These are phyloP conservation scores for Pseudorectes ferrugineus DNA, from an alignment of 2,113 vertebrate species.

Conservation along the genomic window DNA sequence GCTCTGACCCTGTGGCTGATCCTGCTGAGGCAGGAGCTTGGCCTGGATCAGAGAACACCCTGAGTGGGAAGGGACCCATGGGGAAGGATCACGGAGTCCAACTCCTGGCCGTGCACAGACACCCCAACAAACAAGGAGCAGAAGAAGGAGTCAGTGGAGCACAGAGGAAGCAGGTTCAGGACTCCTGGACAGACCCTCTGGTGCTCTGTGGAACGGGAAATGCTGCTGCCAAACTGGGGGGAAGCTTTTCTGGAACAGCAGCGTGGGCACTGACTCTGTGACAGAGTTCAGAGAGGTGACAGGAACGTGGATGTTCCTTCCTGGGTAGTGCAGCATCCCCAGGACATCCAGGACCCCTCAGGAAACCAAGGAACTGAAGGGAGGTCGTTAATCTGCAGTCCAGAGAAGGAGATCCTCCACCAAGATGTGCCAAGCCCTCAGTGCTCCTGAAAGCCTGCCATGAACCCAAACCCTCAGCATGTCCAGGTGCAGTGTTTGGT, in stretches of 20 bases:
- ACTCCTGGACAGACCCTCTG: not conserved
- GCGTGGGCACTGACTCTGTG: accelerated
- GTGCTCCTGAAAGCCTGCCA: not conserved
- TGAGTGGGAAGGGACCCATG: not conserved
- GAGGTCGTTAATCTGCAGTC: not conserved
- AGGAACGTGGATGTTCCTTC: not conserved
- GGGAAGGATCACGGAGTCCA: not conserved
- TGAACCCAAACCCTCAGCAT: not conserved
- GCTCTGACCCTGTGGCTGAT: not conserved
- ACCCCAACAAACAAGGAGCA: not conserved
- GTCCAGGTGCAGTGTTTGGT: not conserved
- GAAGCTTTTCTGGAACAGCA: not conserved
- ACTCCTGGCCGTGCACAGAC: not conserved
- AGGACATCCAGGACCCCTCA: not conserved
- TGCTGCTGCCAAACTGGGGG: not conserved
- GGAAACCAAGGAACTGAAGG: not conserved
- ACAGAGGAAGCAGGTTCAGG: not conserved
- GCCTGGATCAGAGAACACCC: not conserved
- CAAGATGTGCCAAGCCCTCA: not conserved
- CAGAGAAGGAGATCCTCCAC: not conserved
- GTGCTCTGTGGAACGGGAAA: not conserved
- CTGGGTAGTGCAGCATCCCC: not conserved
- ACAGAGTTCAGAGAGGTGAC: not conserved
- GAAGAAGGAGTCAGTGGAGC: not conserved
- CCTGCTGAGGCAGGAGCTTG: not conserved